phyloP scores from a whole-genome alignment of 2,888 invertebrate genomes.

The Leptura quadrifasciata region DNA sequence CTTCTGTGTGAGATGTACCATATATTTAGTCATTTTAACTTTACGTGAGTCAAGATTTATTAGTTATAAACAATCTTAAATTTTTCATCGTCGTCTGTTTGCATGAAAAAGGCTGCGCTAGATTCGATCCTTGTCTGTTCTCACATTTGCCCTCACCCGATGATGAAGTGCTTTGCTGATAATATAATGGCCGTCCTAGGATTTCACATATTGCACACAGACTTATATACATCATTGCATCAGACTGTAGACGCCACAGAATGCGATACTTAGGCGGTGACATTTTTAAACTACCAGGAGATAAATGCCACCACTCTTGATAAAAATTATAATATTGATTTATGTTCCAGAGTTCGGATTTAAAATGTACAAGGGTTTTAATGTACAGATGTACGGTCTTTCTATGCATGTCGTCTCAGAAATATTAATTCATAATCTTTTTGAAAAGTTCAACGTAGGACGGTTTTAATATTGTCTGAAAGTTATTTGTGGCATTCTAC shows the following conservation, averaged over 20 bases:
- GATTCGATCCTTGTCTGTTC: conserved; percentile 38
- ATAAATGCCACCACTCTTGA: conserved; percentile 31
- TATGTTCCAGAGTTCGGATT: not conserved
- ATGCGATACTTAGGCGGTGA: conserved; percentile 26
- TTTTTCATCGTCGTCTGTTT: conserved; percentile 39
- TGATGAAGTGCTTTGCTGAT: conserved; percentile 42
- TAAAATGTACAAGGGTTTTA: not conserved
- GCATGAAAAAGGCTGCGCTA: conserved; percentile 13
- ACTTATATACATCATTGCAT: conserved; percentile 17
- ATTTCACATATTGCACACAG: conserved; percentile 46
- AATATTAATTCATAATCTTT: not conserved
- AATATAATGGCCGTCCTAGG: conserved; percentile 38
- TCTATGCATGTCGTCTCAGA: not conserved
- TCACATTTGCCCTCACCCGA: conserved; percentile 31
- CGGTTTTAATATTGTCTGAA: too few species aligned
- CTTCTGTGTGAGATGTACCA: conserved; percentile 21
- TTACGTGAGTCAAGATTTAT: conserved; percentile 40
- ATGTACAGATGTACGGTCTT: not conserved
- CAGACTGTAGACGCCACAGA: conserved; percentile 33
- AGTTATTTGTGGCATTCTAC: too few species aligned
- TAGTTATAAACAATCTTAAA: conserved; percentile 43
- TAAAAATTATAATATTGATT: conserved; percentile 37
- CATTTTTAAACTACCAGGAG: conserved; percentile 36
- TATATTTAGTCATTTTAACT: conserved; percentile 23
- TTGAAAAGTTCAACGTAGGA: too few species aligned